These are phyloP conservation scores for Haemorhous mexicanus DNA, from an alignment of 2,113 vertebrate genomes.

Conservation along the genomic window DNA sequence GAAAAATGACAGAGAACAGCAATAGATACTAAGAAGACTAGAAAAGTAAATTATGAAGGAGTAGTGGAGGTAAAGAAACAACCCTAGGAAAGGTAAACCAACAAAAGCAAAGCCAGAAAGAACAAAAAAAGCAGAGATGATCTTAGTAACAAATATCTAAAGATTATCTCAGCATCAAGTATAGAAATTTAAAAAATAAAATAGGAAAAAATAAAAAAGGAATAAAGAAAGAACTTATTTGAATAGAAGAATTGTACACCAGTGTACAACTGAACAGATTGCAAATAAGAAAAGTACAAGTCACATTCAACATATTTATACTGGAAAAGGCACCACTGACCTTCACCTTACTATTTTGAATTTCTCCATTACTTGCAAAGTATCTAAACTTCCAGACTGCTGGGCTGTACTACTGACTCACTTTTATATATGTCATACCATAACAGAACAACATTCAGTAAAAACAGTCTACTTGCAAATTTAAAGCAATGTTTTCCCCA, in stretches of 20 bases:
- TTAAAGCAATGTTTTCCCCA: background rate
- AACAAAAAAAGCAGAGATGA: background rate
- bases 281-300: background rate
- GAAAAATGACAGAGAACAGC: constrained; percentile 28
- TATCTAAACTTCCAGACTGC: background rate
- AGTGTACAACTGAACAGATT: background rate
- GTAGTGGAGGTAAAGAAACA: background rate
- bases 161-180: background rate
- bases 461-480: background rate
- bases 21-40: background rate
- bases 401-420: background rate
- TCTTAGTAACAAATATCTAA: background rate
- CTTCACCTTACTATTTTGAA: background rate
- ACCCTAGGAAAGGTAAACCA: background rate
- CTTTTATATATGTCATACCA: background rate
- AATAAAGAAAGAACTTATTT: background rate
- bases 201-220: background rate
- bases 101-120: background rate
- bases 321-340: background rate
- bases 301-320: background rate
- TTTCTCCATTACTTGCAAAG: background rate
- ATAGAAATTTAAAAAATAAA: background rate
- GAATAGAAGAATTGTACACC: background rate
- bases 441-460: background rate
- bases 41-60: background rate